A percentile compares a stretch with the other conserved stretches of the same genome.
phyloP scores from a whole-genome alignment of 23 tunicate species.

The Ascidia mentula region DNA sequence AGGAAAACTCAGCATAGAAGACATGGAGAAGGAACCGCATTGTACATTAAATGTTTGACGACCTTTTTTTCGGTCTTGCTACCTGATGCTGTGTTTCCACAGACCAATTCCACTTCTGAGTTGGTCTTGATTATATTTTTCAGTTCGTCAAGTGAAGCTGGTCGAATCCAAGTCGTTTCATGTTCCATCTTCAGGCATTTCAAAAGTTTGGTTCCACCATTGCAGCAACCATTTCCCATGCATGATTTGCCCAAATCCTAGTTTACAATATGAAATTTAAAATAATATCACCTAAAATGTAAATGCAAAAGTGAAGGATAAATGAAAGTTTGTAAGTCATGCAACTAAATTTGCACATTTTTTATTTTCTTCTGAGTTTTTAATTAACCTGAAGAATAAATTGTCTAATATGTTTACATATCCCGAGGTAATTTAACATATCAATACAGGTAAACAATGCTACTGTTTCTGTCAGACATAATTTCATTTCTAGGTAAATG shows the following conservation, averaged over 20 bases:
- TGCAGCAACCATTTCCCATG: background rate
- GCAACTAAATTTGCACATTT: too few species aligned
- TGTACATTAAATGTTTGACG: too few species aligned
- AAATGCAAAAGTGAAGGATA: background rate
- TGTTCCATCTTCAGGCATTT: background rate
- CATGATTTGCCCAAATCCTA: background rate
- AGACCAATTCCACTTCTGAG: slow-evolving; percentile 8
- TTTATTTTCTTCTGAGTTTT: too few species aligned
- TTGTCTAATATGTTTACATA: too few species aligned
- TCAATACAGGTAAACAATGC: too few species aligned
- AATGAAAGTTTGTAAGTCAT: too few species aligned
- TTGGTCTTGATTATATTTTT: background rate
- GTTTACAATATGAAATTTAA: too few species aligned
- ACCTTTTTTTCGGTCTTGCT: background rate
- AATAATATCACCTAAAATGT: too few species aligned
- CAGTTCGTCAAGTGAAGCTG: slow-evolving; percentile 20
- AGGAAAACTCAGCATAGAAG: background rate
- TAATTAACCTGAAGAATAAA: too few species aligned
- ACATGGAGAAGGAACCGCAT: background rate
- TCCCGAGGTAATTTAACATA: too few species aligned
- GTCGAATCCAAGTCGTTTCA: slow-evolving; percentile 19
- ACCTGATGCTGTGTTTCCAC: slow-evolving; percentile 65
- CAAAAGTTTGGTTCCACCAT: background rate
- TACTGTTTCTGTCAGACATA: too few species aligned
- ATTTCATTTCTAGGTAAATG: too few species aligned